A percentile compares a stretch with the other conserved stretches of the same genome.
phyloP scores from a whole-genome alignment of 1,140 invertebrate genomes.

The Leptinotarsa undecemlineata region DNA sequence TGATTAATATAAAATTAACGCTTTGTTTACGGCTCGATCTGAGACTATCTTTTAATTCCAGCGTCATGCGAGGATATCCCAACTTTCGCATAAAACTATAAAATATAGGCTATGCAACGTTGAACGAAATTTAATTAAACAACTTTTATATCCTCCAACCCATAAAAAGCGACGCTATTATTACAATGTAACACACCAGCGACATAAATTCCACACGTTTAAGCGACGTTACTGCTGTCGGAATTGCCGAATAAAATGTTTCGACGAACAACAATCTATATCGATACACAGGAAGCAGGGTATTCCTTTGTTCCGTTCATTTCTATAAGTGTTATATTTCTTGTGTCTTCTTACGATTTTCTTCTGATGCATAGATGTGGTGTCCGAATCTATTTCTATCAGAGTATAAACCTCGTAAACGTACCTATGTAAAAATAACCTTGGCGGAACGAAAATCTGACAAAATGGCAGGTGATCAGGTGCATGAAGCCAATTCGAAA shows the following conservation, averaged over 20 bases:
- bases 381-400: too few relatives aligned
- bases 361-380: too few relatives aligned
- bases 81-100: slow-evolving; percentile 48
- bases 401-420: too few relatives aligned
- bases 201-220: slow-evolving; percentile 48
- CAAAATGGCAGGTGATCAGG: too few relatives aligned
- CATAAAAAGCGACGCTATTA: slow-evolving; percentile 50
- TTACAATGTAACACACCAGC: slow-evolving; percentile 50
- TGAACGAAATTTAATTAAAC: slow-evolving; percentile 54
- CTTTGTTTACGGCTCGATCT: slow-evolving; percentile 37
- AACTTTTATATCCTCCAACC: slow-evolving; percentile 49
- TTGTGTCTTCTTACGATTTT: too few relatives aligned
- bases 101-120: slow-evolving; percentile 50
- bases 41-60: slow-evolving; percentile 33
- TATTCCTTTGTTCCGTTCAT: too few relatives aligned
- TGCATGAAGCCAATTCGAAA: too few relatives aligned
- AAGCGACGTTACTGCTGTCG: slow-evolving; percentile 14
- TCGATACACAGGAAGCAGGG: too few relatives aligned
- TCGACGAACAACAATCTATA: background rate
- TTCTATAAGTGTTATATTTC: too few relatives aligned
- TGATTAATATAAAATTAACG: slow-evolving; percentile 40
- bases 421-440: too few relatives aligned
- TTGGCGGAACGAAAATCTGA: too few relatives aligned
- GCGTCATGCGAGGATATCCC: slow-evolving; percentile 38
- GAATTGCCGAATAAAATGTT: background rate